A percentile compares a stretch with the other conserved stretches of the same genome.
Conservation (phyloP, 2,797 vertebrate genomes). For the Natrix natrix region DNA sequence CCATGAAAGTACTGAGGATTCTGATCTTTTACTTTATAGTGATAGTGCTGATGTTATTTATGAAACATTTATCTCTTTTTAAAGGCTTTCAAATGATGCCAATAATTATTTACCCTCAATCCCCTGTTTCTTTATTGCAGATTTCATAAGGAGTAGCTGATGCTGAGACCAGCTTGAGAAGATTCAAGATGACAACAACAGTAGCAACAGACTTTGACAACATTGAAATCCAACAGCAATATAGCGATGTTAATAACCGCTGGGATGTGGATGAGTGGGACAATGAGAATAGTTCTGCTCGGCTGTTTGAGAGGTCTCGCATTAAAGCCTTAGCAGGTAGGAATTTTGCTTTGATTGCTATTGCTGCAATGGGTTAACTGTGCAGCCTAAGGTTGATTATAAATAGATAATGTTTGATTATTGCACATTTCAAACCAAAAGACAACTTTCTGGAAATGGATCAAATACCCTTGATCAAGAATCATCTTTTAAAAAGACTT, state of each 20-base stretch:
- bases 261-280: conserved; percentile 98
- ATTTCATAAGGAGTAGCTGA: conserved; percentile 77
- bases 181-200: conserved; percentile 87
- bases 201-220: conserved; percentile 92
- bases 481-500: neutral
- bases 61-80: neutral
- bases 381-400: neutral
- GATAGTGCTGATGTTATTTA: neutral
- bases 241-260: conserved; percentile 95
- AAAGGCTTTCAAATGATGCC: neutral
- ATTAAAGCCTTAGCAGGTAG: conserved; percentile 96
- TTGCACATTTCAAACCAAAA: neutral
- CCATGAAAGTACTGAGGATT: neutral
- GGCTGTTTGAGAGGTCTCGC: conserved; percentile 92
- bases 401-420: neutral
- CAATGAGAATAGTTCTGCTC: conserved; percentile 96
- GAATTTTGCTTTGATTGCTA: conserved; percentile 15
- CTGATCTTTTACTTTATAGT: neutral
- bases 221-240: conserved; percentile 96
- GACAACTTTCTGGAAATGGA: neutral
- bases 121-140: conserved; percentile 60
- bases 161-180: conserved; percentile 74
- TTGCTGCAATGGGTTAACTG: neutral
- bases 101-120: neutral
- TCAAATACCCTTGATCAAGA: neutral